A percentile compares a stretch with the other conserved stretches of the same genome.
Conservation (phyloP, 2,888 invertebrate species). For the Chloroclysta siterata region DNA sequence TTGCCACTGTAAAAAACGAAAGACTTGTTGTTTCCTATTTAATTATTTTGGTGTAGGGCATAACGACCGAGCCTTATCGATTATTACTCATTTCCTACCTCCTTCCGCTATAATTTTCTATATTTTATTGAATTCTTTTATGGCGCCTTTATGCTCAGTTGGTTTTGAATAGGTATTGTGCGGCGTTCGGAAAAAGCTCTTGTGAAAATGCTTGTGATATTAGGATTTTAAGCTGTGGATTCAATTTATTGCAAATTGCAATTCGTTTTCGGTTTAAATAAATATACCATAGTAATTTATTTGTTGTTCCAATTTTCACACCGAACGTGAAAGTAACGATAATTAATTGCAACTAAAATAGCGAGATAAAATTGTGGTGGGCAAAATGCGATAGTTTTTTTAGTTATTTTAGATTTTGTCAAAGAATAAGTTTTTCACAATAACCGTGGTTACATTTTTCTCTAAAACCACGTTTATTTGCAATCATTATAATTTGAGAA, state of each 20-base stretch:
- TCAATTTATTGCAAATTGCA: constrained; percentile 18
- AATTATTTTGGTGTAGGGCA: constrained; percentile 39
- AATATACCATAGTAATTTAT: background rate
- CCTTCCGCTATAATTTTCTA: constrained; percentile 48
- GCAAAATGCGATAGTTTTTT: no score
- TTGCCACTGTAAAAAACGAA: constrained; percentile 27
- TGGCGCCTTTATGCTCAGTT: constrained; percentile 49
- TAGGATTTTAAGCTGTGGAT: constrained; percentile 12
- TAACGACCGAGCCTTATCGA: constrained; percentile 44
- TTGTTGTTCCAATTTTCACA: background rate
- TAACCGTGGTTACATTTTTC: no score
- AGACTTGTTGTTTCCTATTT: constrained; percentile 52
- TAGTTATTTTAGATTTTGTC: no score
- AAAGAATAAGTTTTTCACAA: no score
- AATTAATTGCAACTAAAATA: no score
- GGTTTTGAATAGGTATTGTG: constrained; percentile 49
- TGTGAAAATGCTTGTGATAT: constrained; percentile 31
- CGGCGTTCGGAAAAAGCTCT: constrained; percentile 39
- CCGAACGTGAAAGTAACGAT: no score
- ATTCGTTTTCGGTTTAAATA: constrained; percentile 1
- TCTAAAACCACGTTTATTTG: no score
- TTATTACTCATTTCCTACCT: constrained; percentile 51
- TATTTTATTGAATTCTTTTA: constrained; percentile 49
- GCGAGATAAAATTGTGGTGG: no score
- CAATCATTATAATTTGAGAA: no score